phyloP scores from a whole-genome alignment of 2,888 invertebrate genomes.

The Ophonus ardosiacus region DNA sequence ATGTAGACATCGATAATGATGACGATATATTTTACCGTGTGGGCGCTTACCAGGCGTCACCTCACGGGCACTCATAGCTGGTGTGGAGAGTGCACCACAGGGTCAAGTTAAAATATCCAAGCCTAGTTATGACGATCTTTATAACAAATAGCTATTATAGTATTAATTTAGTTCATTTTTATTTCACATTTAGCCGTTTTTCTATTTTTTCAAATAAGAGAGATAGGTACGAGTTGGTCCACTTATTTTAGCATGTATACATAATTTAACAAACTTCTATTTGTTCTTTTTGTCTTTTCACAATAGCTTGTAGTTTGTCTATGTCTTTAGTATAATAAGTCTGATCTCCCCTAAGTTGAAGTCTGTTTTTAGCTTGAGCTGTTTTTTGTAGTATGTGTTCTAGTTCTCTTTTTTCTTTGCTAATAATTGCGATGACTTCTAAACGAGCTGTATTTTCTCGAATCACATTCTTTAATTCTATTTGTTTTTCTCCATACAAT shows the following conservation, averaged over 20 bases:
- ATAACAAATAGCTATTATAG: too few relatives aligned
- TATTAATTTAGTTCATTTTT: not conserved
- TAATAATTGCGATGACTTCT: slow-evolving; percentile 78
- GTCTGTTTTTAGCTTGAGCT: slow-evolving; percentile 70
- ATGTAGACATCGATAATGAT: too few relatives aligned
- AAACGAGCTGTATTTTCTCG: slow-evolving; percentile 78
- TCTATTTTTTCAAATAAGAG: too few relatives aligned
- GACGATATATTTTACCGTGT: too few relatives aligned
- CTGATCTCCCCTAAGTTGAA: slow-evolving; percentile 68
- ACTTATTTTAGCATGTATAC: too few relatives aligned
- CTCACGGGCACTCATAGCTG: too few relatives aligned
- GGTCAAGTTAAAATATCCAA: too few relatives aligned
- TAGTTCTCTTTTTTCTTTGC: slow-evolving; percentile 78
- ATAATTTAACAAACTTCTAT: slow-evolving; percentile 69
- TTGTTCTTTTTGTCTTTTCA: slow-evolving; percentile 73
- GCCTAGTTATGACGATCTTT: too few relatives aligned
- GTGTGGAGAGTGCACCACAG: too few relatives aligned
- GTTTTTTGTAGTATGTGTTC: slow-evolving; percentile 56
- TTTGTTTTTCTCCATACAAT: slow-evolving; percentile 72
- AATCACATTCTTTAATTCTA: slow-evolving; percentile 75
- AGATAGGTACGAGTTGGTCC: too few relatives aligned
- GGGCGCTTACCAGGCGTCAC: too few relatives aligned
- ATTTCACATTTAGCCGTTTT: too few relatives aligned
- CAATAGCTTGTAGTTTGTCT: slow-evolving; percentile 73
- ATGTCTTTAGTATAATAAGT: slow-evolving; percentile 72